Evolutionary conservation across 2,888 invertebrate genomes (phyloP).

Genomic region (Anthoptus insignis): DNA sequence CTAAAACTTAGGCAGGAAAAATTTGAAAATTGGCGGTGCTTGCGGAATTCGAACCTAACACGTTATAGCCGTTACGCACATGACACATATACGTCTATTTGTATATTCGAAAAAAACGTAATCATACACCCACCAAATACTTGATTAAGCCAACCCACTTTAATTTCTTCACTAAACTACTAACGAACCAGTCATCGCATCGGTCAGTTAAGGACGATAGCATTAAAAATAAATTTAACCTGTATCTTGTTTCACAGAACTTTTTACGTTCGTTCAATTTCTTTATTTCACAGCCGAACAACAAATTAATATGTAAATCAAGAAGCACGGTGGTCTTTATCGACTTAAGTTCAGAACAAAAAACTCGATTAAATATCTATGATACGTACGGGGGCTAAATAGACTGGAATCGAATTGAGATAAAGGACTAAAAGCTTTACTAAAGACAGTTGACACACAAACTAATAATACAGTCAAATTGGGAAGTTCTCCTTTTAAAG

Average conservation of each 20-base stretch:
- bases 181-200: conserved; percentile 65
- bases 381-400: conserved; percentile 19
- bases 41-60: too few species aligned
- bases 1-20: too few species aligned
- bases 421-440: conserved; percentile 15
- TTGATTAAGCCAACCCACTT: too few species aligned
- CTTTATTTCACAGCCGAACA: conserved; percentile 84
- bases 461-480: too few species aligned
- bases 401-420: conserved; percentile 10
- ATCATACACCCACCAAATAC: background rate
- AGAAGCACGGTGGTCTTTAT: conserved; percentile 75
- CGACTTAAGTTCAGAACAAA: conserved; percentile 55
- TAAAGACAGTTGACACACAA: too few species aligned
- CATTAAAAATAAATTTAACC: conserved; percentile 78
- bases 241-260: conserved; percentile 70
- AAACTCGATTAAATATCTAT: conserved; percentile 39
- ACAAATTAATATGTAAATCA: conserved; percentile 85
- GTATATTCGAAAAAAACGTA: too few species aligned
- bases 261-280: conserved; percentile 78
- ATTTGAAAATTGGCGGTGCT: too few species aligned
- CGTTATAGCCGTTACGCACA: too few species aligned
- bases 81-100: too few species aligned
- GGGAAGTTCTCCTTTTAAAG: too few species aligned
- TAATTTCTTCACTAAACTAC: too few species aligned
- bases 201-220: conserved; percentile 59